Base-by-base conservation (phyloP, 2,797 vertebrate species). In the Bothrops alternatus region DNA sequence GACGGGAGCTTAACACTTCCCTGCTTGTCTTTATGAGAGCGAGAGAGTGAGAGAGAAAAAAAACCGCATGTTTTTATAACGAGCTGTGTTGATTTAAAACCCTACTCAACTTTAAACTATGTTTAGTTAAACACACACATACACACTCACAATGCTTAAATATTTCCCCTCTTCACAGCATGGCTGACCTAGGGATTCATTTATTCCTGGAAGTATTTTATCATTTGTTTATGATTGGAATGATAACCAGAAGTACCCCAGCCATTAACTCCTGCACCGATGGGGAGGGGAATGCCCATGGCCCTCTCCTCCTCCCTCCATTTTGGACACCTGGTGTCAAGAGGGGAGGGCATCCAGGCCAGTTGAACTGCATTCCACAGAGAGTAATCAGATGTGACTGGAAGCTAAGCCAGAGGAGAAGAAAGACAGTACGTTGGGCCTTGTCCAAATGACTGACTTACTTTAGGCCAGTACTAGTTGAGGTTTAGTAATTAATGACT, bases 1-100 rank as follows among this genome's bases (percentile, higher is more conserved):
- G 95, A 96, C 94, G 91, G 94, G 93, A 94, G 92, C 89, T 90
- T 95, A 96, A 96, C 91, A 90, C 92, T 93, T 93, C 69, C 55
- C 86, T 88, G 87, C 90, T 89, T 93, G 86, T 89, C 87, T 91
- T 93, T 82, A 91, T 65, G 50, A 86, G 69, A n/a, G 90, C 26
- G 60, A 13, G 47, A 11, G 37, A 26, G 47, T 6, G 69, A 10
- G 10, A 63, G 63, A 14, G 32, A 7, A 42, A 25, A 63, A 63
- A 14, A 53, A 7, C 4, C n/a, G 69, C 23, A 56, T 93, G 90
- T 93, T 93, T 93, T 91, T 23, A 88, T 56, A 63, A 32, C 1
- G 32, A 87, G 69, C 47, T 7, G 1, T 93, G 90, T 89, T 93
- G 92, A 91, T 93, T 85, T 93, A 93, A 93, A 93, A 89, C 63